These are phyloP conservation scores for Falcunculus frontatus DNA, from an alignment of 2,113 vertebrate species.

Conservation along the genomic window DNA sequence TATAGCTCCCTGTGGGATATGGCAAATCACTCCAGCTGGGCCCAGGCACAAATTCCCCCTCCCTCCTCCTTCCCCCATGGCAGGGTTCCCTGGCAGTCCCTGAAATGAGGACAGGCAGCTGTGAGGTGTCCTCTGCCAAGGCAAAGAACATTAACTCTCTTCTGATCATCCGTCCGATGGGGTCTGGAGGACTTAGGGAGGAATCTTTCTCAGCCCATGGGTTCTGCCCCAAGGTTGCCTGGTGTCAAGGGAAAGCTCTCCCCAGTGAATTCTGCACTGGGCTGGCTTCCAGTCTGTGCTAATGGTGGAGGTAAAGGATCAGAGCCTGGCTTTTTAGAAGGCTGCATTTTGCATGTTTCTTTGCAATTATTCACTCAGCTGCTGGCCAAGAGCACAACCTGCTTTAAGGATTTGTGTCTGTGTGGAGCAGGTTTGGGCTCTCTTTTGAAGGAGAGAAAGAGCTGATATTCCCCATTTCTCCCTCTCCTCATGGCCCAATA, in stretches of 20 bases:
- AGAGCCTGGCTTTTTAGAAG: neutral
- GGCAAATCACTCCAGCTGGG: slow-evolving; percentile 17
- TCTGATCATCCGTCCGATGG: neutral
- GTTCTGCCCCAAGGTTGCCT: neutral
- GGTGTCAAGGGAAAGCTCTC: neutral
- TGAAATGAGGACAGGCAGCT: slow-evolving; percentile 32
- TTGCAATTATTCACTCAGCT: neutral
- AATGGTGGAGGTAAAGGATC: neutral
- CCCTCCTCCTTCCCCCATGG: neutral
- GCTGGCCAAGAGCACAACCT: neutral
- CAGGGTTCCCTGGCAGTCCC: neutral
- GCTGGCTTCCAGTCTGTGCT: neutral
- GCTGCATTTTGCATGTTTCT: neutral
- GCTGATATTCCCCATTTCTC: neutral
- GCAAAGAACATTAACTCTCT: neutral
- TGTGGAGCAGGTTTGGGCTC: neutral
- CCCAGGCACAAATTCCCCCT: neutral
- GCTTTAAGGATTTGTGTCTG: neutral
- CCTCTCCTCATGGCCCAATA: neutral
- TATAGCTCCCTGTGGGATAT: neutral
- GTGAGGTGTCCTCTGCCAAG: neutral
- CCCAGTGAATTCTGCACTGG: neutral
- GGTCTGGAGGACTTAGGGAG: neutral
- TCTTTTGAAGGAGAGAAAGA: neutral
- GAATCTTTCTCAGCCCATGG: neutral